These are phyloP conservation scores for Onychostoma macrolepis DNA, from an alignment of 2,113 vertebrate species.

Conservation along the genomic window DNA sequence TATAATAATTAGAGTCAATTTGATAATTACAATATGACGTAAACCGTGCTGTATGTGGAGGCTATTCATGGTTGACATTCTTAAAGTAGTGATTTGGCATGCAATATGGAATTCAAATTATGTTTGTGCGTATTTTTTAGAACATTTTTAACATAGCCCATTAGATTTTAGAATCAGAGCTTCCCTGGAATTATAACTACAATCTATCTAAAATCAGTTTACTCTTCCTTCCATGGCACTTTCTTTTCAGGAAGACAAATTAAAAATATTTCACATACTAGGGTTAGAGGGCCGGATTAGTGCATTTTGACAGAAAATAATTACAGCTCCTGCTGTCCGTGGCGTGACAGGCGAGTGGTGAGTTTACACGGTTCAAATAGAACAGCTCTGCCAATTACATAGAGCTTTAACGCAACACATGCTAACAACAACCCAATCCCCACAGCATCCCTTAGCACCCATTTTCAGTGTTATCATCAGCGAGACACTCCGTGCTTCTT, in stretches of 20 bases:
- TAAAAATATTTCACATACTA: neutral
- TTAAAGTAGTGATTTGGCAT: neutral
- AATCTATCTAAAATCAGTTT: neutral
- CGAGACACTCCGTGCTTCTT: constrained; percentile 33
- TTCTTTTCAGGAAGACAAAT: neutral
- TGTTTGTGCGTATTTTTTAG: neutral
- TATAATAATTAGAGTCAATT: neutral
- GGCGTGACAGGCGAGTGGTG: constrained; percentile 5
- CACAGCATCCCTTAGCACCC: constrained; percentile 21
- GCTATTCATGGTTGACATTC: neutral
- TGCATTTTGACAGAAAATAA: constrained; percentile 25
- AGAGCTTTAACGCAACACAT: constrained; percentile 26
- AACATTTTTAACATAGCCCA: neutral
- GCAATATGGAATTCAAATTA: neutral
- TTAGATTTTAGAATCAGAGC: neutral
- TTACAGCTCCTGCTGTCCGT: neutral
- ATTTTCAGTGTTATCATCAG: constrained; percentile 28
- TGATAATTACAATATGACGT: neutral
- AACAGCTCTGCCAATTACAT: constrained; percentile 31
- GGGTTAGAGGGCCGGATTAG: constrained; percentile 15
- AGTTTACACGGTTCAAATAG: constrained; percentile 17
- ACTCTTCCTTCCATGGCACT: neutral
- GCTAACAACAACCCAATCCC: constrained; percentile 34
- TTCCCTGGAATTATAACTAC: neutral
- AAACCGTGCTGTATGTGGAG: neutral